phyloP scores from a whole-genome alignment of 2,113 vertebrate species.

The Peromyscus californicus region DNA sequence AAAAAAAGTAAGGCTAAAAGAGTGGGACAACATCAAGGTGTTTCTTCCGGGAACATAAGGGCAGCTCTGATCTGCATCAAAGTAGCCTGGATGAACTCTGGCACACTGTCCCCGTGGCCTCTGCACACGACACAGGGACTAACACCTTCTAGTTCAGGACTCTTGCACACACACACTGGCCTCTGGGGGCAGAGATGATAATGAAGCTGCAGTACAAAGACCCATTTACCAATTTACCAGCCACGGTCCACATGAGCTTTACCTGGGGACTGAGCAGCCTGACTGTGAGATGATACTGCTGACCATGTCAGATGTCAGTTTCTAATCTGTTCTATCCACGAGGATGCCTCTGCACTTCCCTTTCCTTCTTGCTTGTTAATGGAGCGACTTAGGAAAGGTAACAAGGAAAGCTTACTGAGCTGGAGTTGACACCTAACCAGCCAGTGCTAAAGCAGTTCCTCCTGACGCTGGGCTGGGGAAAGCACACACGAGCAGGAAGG shows the following conservation, averaged over 20 bases:
- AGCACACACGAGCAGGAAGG: neutral
- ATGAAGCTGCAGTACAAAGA: neutral
- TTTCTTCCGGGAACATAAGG: neutral
- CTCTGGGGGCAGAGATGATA: neutral
- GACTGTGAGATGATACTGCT: too few species aligned
- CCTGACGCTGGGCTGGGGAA: neutral
- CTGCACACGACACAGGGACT: neutral
- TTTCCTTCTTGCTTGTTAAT: conserved; percentile 1
- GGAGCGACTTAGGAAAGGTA: neutral
- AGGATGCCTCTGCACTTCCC: neutral
- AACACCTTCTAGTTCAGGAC: neutral
- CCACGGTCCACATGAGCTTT: neutral
- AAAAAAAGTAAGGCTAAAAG: neutral
- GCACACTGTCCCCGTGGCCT: accelerated
- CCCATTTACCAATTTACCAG: neutral
- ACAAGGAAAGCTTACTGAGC: neutral
- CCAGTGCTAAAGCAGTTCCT: neutral
- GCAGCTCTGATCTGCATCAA: neutral
- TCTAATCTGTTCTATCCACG: neutral
- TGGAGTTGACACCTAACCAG: conserved; percentile 27
- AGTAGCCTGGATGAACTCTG: neutral
- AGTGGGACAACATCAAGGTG: neutral
- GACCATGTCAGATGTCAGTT: neutral
- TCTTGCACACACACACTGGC: neutral
- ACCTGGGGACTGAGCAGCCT: neutral